phyloP scores from a whole-genome alignment of 2,888 invertebrate genomes.

The Tetrapedia diversipes region DNA sequence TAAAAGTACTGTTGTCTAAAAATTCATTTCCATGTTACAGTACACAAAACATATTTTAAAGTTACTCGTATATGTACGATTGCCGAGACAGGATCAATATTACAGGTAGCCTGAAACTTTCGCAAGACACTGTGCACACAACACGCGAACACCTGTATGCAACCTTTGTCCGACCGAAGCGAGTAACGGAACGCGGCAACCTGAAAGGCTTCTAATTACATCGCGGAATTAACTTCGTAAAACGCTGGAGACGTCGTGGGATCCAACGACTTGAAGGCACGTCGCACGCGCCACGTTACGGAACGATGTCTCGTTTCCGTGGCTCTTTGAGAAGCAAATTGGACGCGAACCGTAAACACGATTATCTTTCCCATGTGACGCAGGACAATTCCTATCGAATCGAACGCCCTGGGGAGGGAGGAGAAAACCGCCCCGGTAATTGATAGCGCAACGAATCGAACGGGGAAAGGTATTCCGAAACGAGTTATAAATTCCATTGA shows the following conservation, averaged over 20 bases:
- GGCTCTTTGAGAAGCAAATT: slow-evolving; percentile 52
- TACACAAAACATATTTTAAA: too few relatives aligned
- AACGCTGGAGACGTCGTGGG: slow-evolving; percentile 40
- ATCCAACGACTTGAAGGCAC: slow-evolving; percentile 31
- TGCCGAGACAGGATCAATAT: too few relatives aligned
- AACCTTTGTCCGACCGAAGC: slow-evolving; percentile 47
- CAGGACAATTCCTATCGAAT: slow-evolving; percentile 10
- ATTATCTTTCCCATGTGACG: slow-evolving; percentile 29
- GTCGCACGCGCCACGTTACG: not conserved
- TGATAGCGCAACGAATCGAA: too few relatives aligned
- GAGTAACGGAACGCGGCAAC: slow-evolving; percentile 37
- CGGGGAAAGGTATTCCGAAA: too few relatives aligned
- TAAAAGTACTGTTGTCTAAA: too few relatives aligned
- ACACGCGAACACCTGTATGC: not conserved
- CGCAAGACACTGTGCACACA: too few relatives aligned
- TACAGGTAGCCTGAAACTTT: too few relatives aligned
- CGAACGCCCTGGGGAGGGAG: too few relatives aligned
- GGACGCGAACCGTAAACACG: slow-evolving; percentile 44
- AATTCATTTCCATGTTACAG: too few relatives aligned
- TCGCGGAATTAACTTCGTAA: slow-evolving; percentile 62
- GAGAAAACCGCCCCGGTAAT: too few relatives aligned
- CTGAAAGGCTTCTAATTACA: slow-evolving; percentile 62
- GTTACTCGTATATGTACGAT: too few relatives aligned
- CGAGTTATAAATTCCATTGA: too few relatives aligned
- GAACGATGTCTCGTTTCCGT: slow-evolving; percentile 5